Evolutionary conservation across 2,888 invertebrate genomes (phyloP), one percentile per base, ranked within the genome.

Genomic region (Pachymerium ferrugineum): DNA sequence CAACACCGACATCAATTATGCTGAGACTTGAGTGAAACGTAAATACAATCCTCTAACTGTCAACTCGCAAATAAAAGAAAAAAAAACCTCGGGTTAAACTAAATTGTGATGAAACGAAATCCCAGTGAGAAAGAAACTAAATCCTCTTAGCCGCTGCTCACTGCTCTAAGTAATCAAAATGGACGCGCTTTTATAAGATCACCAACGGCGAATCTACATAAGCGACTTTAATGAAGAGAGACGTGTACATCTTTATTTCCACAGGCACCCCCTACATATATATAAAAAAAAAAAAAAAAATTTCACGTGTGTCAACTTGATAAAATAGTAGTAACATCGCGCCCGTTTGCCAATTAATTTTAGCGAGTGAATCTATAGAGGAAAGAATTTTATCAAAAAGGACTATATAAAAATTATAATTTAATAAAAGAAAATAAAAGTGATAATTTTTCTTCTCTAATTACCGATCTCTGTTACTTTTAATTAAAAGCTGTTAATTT

Each of bases 401-500:
- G 19, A 47, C 47, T 6, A 16, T 19, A 47, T 47, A 16, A 47
- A 47, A 47, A 47, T 47, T 3, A 47, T 47, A n/a, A n/a, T n/a
- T n/a, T n/a, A n/a, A n/a, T 47, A 47, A 16, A 38, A n/a, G 12
- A 38, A 12, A 54, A 54, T 54, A 8, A 1, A 8, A 54, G 25
- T 22, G 54, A 22, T 54, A 54, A 54, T 54, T 54, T 54, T 54
- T 14, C 25, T 22, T 54, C 14, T 54, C 10, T 25, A 54, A 54
- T 54, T 54, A 54, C 54, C 25, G 54, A 54, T 54, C 54, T 54
- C 10, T 25, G 54, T 54, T 54, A 54, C 54, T 54, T 54, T 54
- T 54, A 54, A 54, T 54, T 54, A 54, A 54, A 54, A 22, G 54
- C 54, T 28, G 54, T 54, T 54, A 54, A 54, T 54, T 54, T 54